Base-by-base conservation (phyloP, 1,140 invertebrate genomes). In the Alviniconcha marisindica region DNA sequence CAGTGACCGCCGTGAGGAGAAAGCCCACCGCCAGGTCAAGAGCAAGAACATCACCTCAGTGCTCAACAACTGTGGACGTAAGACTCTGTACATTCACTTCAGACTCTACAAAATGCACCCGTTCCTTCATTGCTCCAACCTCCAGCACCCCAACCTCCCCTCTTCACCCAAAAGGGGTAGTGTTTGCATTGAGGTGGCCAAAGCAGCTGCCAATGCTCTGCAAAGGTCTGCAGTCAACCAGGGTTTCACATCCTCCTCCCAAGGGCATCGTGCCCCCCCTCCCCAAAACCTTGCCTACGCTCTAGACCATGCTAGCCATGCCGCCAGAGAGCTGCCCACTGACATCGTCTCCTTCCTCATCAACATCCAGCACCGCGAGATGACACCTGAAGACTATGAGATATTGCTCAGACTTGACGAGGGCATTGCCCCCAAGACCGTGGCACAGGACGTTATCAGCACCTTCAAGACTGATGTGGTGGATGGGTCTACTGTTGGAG, bases 331-430 rank as follows among this genome's bases (percentile, higher is more conserved):
- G 40, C 28, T 91, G 21, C 84, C 86, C 2, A 63, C 42, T 12
- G 84, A 87, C 18, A 44, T 89, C 10, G 81, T 89, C 14, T 88
- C 81, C 33, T 82, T 89, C 54, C 73, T 92, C 2, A 89, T 92
- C 18, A 87, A 66, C 42, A 40, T 92, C 7, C 90, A 91, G 77
- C 88, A 91, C 48, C 63, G 91, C 24, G 91, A 92, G 2, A 82
- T 92, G 28, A 90, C 90, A 0, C 91, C 91, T 1, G 90, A 92
- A 60, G 91, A 92, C 77, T 92, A 92, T 80, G 91, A 92, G n/a
- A 79, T 89, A 38, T 82, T 92, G n/a, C 87, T 91, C 10, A 77
- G 82, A 31, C 82, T 92, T 2, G 91, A 92, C 63, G 89, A 92
- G 54, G 54, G 83, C 40, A 88, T 92, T 3, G 86, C 88, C 18